Conservation (phyloP, 2,797 vertebrate species). For the Poecilia wingei region DNA sequence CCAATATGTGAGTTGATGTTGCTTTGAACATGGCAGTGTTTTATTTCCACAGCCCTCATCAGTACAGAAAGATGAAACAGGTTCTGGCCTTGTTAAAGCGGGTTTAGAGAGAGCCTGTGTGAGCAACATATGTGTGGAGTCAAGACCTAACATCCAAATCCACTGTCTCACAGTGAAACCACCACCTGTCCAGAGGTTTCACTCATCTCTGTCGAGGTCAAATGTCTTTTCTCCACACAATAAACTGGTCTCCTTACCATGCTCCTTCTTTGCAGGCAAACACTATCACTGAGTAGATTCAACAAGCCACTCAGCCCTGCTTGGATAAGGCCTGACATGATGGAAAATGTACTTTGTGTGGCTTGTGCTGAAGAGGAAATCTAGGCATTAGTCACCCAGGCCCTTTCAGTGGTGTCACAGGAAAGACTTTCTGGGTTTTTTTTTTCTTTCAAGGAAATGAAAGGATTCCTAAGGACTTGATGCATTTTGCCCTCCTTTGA, state of each 20-base stretch:
- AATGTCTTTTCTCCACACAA: background rate
- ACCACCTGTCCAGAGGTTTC: conserved; percentile 65
- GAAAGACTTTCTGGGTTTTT: conserved; percentile 52
- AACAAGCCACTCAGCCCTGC: conserved; percentile 30
- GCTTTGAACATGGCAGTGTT: conserved; percentile 62
- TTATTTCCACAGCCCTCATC: conserved; percentile 24
- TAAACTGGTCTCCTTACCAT: conserved; percentile 7
- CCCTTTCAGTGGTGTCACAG: conserved; percentile 46
- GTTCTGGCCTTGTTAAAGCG: conserved; percentile 59
- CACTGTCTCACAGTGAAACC: conserved; percentile 27
- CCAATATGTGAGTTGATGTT: conserved; percentile 56
- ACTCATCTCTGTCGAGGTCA: conserved; percentile 46
- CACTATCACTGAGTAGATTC: conserved; percentile 35
- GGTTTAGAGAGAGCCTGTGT: conserved; percentile 9
- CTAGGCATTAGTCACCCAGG: conserved; percentile 59
- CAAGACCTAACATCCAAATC: conserved; percentile 58
- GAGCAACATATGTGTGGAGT: conserved; percentile 41
- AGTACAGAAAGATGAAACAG: conserved; percentile 56
- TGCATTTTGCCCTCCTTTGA: conserved; percentile 54
- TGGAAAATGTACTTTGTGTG: conserved; percentile 65
- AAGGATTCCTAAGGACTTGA: conserved; percentile 47
- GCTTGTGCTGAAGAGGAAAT: conserved; percentile 59
- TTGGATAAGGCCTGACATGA: conserved; percentile 56
- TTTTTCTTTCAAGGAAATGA: conserved; percentile 48
- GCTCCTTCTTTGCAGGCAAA: conserved; percentile 17